Evolutionary conservation across 2,113 vertebrate species (phyloP), one percentile per base, ranked within the genome.

Genomic region (Steatornis caripensis): DNA sequence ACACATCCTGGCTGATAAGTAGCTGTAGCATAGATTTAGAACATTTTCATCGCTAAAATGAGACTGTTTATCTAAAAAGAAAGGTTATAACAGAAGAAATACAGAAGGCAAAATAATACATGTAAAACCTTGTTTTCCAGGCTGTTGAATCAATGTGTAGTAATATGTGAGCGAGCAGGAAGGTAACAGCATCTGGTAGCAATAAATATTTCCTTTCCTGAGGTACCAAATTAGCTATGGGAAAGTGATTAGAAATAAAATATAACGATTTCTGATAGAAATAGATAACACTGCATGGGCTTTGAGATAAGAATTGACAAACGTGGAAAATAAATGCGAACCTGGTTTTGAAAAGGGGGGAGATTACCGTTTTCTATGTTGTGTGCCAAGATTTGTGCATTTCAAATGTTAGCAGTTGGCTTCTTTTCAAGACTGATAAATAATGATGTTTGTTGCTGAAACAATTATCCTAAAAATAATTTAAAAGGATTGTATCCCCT

Each of bases 381-480:
- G 65, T 65, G 62, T 97, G 93, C 93, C 95, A 97, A 92, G 84
- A 86, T 92, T 81, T 93, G 90, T 95, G 57, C 76, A 95, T 97
- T 97, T 97, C 92, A 95, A 96, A 94, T 96, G 61, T 87, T 95
- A 85, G 80, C 84, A 91, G 81, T 97, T 97, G 95, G 89, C 95
- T 83, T 82, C 76, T 94, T 96, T 96, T 97, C 90, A 95, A 94
- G 97, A 96, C 83, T 93, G 95, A 97, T 97, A 95, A 96, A 97
- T 97, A 97, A 96, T 94, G 80, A 97, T 97, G 82, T 97, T 98
- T 97, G 87, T 86, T 90, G 94, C 79, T 64, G 89, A 96, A 98
- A 97, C 94, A 95, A 70, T 96, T 98, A 97, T 96, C 89, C 94
- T 93, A 94, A 97, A 98, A 97, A 93, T 95, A 94, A 94, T 97